These are phyloP conservation scores for Globodera rostochiensis DNA, from an alignment of 1,140 invertebrate species.

Conservation along the genomic window DNA sequence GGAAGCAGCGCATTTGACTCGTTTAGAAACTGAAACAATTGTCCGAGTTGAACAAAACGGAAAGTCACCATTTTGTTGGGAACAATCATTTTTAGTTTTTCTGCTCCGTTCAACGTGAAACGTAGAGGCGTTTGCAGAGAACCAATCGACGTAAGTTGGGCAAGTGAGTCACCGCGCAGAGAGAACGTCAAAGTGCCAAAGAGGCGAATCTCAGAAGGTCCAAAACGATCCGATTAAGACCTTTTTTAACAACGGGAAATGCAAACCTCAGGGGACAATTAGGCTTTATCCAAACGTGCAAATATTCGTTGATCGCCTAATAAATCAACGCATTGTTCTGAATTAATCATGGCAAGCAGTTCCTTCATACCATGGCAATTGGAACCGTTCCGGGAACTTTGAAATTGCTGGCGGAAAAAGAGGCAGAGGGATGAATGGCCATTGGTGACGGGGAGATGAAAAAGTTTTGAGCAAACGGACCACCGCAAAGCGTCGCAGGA, in stretches of 20 bases:
- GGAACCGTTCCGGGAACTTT: conserved; percentile 53
- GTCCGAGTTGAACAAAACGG: background rate
- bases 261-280: conserved; percentile 34
- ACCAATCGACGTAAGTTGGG: conserved; percentile 33
- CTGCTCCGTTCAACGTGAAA: no score
- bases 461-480: conserved; percentile 41
- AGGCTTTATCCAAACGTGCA: conserved; percentile 57
- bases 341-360: background rate
- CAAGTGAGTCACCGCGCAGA: conserved; percentile 45
- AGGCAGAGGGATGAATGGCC: background rate
- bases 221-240: conserved; percentile 28
- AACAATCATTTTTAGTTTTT: conserved; percentile 22
- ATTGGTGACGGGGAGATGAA: conserved; percentile 54
- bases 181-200: conserved; percentile 58
- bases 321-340: background rate
- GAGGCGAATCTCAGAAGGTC: conserved; percentile 41
- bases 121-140: no score
- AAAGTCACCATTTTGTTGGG: conserved; percentile 50
- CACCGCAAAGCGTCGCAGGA: conserved; percentile 29
- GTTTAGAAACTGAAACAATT: no score
- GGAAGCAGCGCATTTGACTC: background rate
- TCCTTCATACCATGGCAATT: conserved; percentile 47
- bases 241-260: conserved; percentile 1
- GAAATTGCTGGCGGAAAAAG: background rate
- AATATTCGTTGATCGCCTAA: conserved; percentile 51